Evolutionary conservation across 2,888 invertebrate species (phyloP), one percentile per base, ranked within the genome.

Genomic region (Archips xylosteana): DNA sequence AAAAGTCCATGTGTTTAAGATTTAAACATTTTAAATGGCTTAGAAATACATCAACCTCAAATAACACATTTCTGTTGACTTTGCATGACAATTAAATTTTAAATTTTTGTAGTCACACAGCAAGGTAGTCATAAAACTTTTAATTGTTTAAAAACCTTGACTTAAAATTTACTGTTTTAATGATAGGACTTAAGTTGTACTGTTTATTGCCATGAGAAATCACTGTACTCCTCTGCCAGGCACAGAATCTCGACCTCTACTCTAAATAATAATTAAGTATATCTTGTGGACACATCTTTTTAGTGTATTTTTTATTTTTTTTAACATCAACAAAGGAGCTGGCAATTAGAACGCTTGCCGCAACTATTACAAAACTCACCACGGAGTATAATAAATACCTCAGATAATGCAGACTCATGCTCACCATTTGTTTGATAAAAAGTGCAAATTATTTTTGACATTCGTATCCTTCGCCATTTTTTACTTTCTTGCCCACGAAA

Each of bases 391-490:
- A 69, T 69, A 69, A 42, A 63, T 66, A 66, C 61, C 69, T 57
- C 39, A 76, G 74, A 71, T 75, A 76, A 70, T 77, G 80, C 76
- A 75, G 60, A 76, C 70, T 82, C 79, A 80, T 78, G 76, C 78
- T 76, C 72, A 73, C 69, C 51, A 62, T 74, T 76, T 76, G 71
- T 71, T 71, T 74, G 76, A 75, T 77, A 80, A 79, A 76, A 81
- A 77, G 81, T 80, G 80, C 76, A 78, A 77, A 76, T 80, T 82
- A 79, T 81, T 85, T 87, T 85, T 88, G 86, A 89, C 87, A 84
- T 78, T 80, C 83, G 65, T 61, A 84, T 82, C 78, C 79, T 85
- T 88, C 89, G 89, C 87, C 89, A 88, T 89, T 87, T 73, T 88
- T 87, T 74, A 61, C n/a, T 64, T 39, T 59, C 42, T 32, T 47